These are phyloP conservation scores for Stenchaetothrips biformis DNA, from an alignment of 2,888 invertebrate genomes.

Conservation along the genomic window DNA sequence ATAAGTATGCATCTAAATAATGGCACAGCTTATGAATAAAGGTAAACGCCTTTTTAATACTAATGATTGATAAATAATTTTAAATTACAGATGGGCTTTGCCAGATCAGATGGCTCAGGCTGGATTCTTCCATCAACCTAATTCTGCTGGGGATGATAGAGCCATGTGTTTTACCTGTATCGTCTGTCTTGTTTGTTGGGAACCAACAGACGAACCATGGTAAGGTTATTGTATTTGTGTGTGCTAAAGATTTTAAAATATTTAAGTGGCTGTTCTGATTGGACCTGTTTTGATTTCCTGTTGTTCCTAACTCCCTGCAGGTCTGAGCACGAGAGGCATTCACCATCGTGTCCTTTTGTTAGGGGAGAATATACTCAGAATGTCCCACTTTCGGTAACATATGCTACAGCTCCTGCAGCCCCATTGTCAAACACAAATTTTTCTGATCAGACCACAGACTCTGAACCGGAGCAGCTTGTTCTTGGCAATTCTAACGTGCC, in stretches of 20 bases:
- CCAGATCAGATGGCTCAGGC: constrained; percentile 96
- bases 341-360: constrained; percentile 88
- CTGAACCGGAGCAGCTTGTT: constrained; percentile 46
- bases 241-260: neutral
- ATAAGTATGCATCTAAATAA: constrained; percentile 61
- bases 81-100: constrained; percentile 73
- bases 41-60: neutral
- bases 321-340: constrained; percentile 92
- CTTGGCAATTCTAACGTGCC: constrained; percentile 49
- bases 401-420: constrained; percentile 74
- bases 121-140: constrained; percentile 93
- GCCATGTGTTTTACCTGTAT: constrained; percentile 96
- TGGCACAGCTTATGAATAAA: constrained; percentile 27
- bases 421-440: constrained; percentile 48
- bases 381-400: constrained; percentile 81
- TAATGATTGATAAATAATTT: neutral
- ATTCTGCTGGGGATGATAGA: constrained; percentile 82
- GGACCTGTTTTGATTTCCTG: neutral
- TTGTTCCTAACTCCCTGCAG: constrained; percentile 39
- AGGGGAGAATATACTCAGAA: constrained; percentile 93
- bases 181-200: constrained; percentile 94
- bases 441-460: neutral
- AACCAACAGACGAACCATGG: constrained; percentile 95
- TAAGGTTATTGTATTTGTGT: constrained; percentile 38
- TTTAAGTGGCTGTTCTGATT: neutral